A percentile compares a stretch with the other conserved stretches of the same genome.
Conservation (phyloP, 2,888 invertebrate genomes). For the Gymnosoma rotundatum region DNA sequence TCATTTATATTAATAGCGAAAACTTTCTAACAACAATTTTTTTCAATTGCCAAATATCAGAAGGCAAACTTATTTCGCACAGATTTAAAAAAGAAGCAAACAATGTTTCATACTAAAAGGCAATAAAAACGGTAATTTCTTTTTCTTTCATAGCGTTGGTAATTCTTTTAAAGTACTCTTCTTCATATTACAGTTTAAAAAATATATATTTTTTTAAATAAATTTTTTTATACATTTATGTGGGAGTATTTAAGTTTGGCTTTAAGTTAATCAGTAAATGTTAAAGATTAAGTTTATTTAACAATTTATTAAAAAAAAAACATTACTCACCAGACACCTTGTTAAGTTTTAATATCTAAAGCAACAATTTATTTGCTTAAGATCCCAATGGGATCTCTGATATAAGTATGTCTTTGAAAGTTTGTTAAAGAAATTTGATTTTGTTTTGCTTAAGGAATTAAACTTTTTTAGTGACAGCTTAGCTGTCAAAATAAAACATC, state of each 20-base stretch:
- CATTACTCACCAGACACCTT: background rate
- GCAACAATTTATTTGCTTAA: slow-evolving; percentile 3
- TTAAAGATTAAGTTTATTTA: background rate
- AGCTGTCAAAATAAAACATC: background rate
- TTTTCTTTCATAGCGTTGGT: too few relatives aligned
- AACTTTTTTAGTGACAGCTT: slow-evolving; percentile 12
- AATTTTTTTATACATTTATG: background rate
- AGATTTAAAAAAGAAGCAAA: too few relatives aligned
- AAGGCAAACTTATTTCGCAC: too few relatives aligned
- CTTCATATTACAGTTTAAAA: too few relatives aligned
- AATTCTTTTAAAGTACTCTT: too few relatives aligned
- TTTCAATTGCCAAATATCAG: too few relatives aligned
- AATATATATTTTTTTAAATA: too few relatives aligned
- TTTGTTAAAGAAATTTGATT: background rate
- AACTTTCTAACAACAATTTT: too few relatives aligned
- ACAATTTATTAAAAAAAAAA: background rate
- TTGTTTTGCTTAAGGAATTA: too few relatives aligned
- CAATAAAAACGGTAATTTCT: too few relatives aligned
- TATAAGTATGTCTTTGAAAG: background rate
- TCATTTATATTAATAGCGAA: too few relatives aligned
- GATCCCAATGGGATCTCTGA: slow-evolving; percentile 18
- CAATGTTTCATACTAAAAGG: too few relatives aligned
- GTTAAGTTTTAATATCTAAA: background rate
- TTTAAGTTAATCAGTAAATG: background rate
- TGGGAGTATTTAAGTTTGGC: background rate